A percentile compares a stretch with the other conserved stretches of the same genome.
Conservation (phyloP, 2,888 invertebrate species). For the Cataglyphis altisquamis region DNA sequence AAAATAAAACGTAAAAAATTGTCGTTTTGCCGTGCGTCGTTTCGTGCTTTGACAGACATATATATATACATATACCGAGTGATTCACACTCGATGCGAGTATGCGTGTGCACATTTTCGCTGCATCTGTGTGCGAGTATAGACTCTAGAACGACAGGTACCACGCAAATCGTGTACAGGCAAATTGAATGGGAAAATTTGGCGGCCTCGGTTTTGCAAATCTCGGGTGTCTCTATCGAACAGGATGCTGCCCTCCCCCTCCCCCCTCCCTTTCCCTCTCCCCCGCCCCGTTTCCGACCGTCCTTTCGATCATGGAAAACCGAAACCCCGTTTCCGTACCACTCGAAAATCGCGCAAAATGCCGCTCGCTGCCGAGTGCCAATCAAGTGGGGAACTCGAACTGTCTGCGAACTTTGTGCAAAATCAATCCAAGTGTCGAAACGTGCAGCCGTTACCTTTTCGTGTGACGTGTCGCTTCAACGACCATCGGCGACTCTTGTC, state of each 20-base stretch:
- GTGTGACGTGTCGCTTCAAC: constrained; percentile 25
- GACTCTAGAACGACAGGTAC: constrained; percentile 66
- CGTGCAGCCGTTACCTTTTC: constrained; percentile 33
- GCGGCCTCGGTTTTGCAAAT: constrained; percentile 80
- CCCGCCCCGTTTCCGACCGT: neutral
- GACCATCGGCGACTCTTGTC: constrained; percentile 16
- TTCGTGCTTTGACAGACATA: neutral
- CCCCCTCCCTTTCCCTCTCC: neutral
- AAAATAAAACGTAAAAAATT: neutral
- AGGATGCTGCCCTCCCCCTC: constrained; percentile 2
- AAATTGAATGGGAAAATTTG: constrained; percentile 85
- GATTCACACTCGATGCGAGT: constrained; percentile 63
- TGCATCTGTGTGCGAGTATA: constrained; percentile 9
- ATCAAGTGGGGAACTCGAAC: constrained; percentile 54
- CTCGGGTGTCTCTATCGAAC: constrained; percentile 69
- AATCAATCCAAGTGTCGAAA: constrained; percentile 47
- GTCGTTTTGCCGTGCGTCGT: neutral
- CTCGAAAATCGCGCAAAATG: constrained; percentile 61
- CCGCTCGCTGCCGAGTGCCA: constrained; percentile 46
- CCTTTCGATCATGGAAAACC: constrained; percentile 68
- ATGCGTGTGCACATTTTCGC: constrained; percentile 49
- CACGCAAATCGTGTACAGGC: constrained; percentile 80
- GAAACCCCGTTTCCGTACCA: constrained; percentile 60
- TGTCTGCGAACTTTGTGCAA: constrained; percentile 47
- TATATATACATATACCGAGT: constrained; percentile 47